A percentile compares a stretch with the other conserved stretches of the same genome.
Evolutionary conservation across 2,797 vertebrate genomes (phyloP).

Genomic region (Pipistrellus pygmaeus): DNA sequence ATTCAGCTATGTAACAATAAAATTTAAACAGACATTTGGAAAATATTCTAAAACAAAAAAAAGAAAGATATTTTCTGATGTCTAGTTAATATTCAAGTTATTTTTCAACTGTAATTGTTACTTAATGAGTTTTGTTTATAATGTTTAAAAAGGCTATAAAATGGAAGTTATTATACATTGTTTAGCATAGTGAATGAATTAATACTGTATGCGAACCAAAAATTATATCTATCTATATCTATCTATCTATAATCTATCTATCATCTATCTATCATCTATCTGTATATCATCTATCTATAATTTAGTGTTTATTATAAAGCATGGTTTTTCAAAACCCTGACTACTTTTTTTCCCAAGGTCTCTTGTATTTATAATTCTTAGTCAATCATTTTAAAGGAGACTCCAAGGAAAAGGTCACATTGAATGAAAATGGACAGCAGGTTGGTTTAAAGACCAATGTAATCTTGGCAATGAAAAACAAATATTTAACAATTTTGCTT

Average conservation of each 20-base stretch:
- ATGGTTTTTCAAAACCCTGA: not conserved
- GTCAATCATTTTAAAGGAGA: not conserved
- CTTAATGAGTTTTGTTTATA: not conserved
- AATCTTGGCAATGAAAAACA: not conserved
- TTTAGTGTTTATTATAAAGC: constrained; percentile 20
- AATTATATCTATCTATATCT: not conserved
- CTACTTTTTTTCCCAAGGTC: not conserved
- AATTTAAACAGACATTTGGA: not conserved
- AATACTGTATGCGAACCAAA: not conserved
- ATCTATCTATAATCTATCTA: too few relatives aligned
- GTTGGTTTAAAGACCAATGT: not conserved
- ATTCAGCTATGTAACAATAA: not conserved
- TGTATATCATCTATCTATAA: not conserved
- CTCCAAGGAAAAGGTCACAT: not conserved
- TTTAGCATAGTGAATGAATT: constrained; percentile 24
- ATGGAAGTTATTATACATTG: constrained; percentile 12
- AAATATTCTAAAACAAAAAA: not conserved
- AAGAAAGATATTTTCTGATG: not conserved
- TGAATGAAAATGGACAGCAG: not conserved
- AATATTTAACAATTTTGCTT: constrained; percentile 18
- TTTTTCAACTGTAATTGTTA: constrained; percentile 13
- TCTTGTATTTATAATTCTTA: not conserved
- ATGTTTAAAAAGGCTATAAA: not conserved
- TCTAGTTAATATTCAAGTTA: not conserved
- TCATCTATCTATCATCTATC: too few relatives aligned